Base-by-base conservation (phyloP, 2,113 vertebrate species). In the Leptobrachium leishanense region DNA sequence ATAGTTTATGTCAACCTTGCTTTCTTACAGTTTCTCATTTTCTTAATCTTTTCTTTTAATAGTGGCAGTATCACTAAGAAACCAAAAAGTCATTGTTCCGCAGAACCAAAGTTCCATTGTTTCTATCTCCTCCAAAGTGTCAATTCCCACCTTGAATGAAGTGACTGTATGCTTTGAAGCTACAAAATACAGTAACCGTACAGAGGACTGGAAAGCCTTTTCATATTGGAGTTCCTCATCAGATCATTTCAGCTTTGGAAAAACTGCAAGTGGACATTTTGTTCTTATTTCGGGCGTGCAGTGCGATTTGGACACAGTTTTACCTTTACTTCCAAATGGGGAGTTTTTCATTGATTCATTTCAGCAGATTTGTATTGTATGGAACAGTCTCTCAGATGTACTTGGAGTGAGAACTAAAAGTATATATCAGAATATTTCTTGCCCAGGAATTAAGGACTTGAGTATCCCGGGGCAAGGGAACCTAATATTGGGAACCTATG, bases 21-120 rank as follows among this genome's bases (percentile, higher is more conserved):
- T 50, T 50, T 50, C 46, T 62, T 4, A 3, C 57, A 62, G 3
- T 3, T 62, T 12, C 2, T 62, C n/a, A 63, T 7, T 66, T 42
- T 66, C 46, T 59, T 72, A 54, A 15, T 87, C 2, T 43, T 82
- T 74, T 79, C 43, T 86, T 31, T 87, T 89, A 74, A 80, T 79
- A 99, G 98, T 99, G 20, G 95, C 96, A 0, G 95, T 98, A 74
- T 94, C 95, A 2, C 88, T 99, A 88, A 95, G 95, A 89, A 99
- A 98, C 89, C 97, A 97, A 87, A 98, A 98, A 85, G 94, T 98
- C 70, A 74, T 84, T 43, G 75, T 98, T 31, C 88, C 90, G 2
- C 84, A 87, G 5, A 86, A 81, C 0, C 82, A 85, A 0, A 85
- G 89, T 0, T 13, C 77, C 0, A 57, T 85, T 68, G 87, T 93